These are phyloP conservation scores for Bombylius discolor DNA, from an alignment of 2,888 invertebrate species.

Conservation along the genomic window DNA sequence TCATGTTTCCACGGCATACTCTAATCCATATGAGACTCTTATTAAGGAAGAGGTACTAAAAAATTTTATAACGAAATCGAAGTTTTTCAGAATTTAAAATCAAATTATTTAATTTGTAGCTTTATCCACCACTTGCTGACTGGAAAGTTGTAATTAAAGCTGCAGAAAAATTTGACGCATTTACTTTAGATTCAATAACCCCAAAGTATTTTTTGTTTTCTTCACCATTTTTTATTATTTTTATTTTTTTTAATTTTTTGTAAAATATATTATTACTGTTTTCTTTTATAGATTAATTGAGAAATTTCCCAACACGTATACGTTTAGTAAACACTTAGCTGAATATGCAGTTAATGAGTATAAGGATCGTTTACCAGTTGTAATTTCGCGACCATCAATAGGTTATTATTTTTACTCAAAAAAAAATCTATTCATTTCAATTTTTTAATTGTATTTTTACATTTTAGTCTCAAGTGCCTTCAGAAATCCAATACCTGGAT, in stretches of 20 bases:
- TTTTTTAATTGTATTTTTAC: background rate
- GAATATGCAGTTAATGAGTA: conserved; percentile 60
- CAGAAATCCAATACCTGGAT: background rate
- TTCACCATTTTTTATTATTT: no score
- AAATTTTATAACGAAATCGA: no score
- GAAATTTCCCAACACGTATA: conserved; percentile 68
- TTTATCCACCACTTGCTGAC: conserved; percentile 53
- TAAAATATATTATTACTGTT: no score
- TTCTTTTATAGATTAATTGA: conserved; percentile 38
- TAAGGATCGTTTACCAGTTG: conserved; percentile 45
- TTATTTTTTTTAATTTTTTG: no score
- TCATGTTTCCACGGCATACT: conserved; percentile 70
- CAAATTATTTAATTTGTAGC: conserved; percentile 2
- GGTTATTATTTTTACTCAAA: conserved; percentile 32
- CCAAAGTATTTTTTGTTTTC: background rate
- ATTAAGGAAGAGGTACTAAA: conserved; percentile 46
- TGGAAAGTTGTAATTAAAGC: conserved; percentile 48
- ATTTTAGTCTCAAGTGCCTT: background rate
- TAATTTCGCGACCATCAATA: conserved; percentile 70
- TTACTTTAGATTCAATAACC: background rate
- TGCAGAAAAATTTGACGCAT: conserved; percentile 36
- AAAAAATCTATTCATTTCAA: background rate
- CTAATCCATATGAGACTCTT: conserved; percentile 54
- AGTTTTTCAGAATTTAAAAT: no score
- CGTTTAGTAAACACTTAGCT: conserved; percentile 68